These are phyloP conservation scores for Mycteria americana DNA, from an alignment of 2,797 vertebrate genomes.

Conservation along the genomic window DNA sequence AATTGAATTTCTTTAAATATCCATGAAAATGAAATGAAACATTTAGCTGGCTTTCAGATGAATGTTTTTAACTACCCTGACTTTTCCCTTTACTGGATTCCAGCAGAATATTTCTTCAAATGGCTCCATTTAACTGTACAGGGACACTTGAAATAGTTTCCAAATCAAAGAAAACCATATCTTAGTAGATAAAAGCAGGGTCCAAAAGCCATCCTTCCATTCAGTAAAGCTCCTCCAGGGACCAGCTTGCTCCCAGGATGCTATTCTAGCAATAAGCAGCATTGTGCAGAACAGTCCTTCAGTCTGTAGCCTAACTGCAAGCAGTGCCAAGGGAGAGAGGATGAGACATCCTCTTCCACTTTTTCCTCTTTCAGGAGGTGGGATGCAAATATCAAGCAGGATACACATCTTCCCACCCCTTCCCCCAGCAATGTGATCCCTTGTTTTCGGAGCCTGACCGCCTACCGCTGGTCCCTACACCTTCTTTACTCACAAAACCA, in stretches of 20 bases:
- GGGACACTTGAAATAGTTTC: not conserved
- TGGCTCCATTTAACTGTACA: not conserved
- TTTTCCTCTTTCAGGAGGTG: not conserved
- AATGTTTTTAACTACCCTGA: not conserved
- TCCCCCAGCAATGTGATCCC: not conserved
- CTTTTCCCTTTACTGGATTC: not conserved
- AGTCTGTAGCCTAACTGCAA: not conserved
- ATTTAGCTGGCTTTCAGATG: not conserved
- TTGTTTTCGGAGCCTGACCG: not conserved
- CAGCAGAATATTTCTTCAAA: constrained; percentile 9
- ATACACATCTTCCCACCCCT: not conserved
- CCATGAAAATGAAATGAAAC: not conserved
- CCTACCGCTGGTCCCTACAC: not conserved
- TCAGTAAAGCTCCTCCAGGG: not conserved
- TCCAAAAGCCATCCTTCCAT: constrained; percentile 7
- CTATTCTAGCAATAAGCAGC: not conserved
- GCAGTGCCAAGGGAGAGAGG: not conserved
- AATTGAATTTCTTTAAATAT: not conserved
- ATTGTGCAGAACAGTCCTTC: not conserved
- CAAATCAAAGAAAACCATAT: not conserved
- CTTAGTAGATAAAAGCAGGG: not conserved
- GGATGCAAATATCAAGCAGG: not conserved
- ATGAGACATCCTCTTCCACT: not conserved
- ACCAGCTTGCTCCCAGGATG: not conserved
- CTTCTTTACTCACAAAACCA: not conserved